Evolutionary conservation across 2,888 invertebrate species (phyloP), one percentile per base, ranked within the genome.

Genomic region (Eumacrocentrus americanus): DNA sequence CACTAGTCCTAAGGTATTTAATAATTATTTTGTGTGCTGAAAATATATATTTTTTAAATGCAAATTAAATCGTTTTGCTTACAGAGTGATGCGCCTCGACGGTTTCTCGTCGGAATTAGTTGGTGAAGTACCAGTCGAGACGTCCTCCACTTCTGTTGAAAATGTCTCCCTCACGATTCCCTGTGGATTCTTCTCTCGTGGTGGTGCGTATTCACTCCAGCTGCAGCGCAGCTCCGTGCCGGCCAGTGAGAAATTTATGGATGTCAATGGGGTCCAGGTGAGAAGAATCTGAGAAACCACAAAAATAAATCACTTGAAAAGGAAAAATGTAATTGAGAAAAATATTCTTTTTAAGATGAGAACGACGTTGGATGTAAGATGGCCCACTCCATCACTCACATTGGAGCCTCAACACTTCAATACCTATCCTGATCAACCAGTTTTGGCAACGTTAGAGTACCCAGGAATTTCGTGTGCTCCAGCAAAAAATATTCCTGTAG

Each of bases 381-480:
- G 93, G 93, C 92, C 93, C 4, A 84, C 86, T 60, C 90, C 91
- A 1, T 86, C 85, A 63, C 79, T 93, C 68, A 86, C 87, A 52
- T 84, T 92, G 50, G 89, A 89, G 58, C 91, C 91, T 2, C 89
- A 90, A 71, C 87, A 88, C 70, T 87, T 93, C 54, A 88, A 88
- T 71, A 93, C 93, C 48, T 93, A 92, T 80, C 92, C 93, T 3
- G 89, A 88, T 74, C 83, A 85, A 61, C 87, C 89, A 23, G 89
- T 92, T 64, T 87, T 86, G 67, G 91, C 91, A 0, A 89, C 88
- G 2, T 76, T 93, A 66, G 88, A 90, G 76, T 93, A 92, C 75
- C 88, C 89, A 5, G 88, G 88, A 52, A 88, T 89, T 3, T 86
- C 88, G 63, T 92, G 91, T 75, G 74, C 80, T 38, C 81, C 83